phyloP scores from a whole-genome alignment of 2,888 invertebrate species.

The Zhengitettix transpicula region DNA sequence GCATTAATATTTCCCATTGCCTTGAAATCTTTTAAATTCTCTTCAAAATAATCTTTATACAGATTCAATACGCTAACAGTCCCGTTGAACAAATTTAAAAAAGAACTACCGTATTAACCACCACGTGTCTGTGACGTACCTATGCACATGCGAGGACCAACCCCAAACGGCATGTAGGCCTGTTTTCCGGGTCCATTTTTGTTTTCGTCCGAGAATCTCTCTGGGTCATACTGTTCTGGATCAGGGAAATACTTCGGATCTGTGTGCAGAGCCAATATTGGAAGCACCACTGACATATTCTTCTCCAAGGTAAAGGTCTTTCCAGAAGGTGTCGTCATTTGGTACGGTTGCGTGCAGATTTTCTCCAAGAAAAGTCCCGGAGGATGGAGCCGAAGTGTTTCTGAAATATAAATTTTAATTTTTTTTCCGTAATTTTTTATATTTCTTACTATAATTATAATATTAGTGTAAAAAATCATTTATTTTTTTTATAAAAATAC shows the following conservation, averaged over 20 bases:
- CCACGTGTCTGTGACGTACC: not conserved
- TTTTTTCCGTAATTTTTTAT: too few relatives aligned
- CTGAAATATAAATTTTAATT: not conserved
- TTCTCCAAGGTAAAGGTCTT: not conserved
- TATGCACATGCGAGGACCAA: not conserved
- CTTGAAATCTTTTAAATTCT: too few relatives aligned
- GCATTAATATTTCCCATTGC: too few relatives aligned
- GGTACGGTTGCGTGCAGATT: not conserved
- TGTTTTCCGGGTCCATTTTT: not conserved
- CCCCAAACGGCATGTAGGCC: not conserved
- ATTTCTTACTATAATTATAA: too few relatives aligned
- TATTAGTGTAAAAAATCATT: too few relatives aligned
- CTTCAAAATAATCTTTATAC: too few relatives aligned
- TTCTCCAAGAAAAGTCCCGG: not conserved
- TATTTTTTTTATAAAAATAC: too few relatives aligned
- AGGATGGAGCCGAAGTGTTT: not conserved
- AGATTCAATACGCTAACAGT: too few relatives aligned
- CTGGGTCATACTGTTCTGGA: not conserved
- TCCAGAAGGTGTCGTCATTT: not conserved
- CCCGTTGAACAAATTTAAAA: too few relatives aligned
- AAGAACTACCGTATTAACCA: too few relatives aligned
- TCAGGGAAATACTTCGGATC: not conserved
- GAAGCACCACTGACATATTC: not conserved
- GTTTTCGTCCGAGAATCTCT: not conserved
- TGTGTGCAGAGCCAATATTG: not conserved